phyloP scores from a whole-genome alignment of 2,113 vertebrate species.

The Ginglymostoma cirratum region DNA sequence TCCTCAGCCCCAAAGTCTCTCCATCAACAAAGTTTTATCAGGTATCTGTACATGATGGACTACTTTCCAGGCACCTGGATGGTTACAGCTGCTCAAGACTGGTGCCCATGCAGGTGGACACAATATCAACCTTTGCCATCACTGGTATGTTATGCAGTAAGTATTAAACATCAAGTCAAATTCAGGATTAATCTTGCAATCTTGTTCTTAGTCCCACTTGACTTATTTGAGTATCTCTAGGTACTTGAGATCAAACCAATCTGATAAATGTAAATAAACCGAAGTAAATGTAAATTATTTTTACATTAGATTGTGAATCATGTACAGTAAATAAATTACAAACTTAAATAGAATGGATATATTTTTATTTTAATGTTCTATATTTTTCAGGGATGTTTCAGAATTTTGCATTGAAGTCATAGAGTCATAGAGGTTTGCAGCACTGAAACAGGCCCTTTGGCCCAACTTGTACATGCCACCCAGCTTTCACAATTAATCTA shows the following conservation, averaged over 20 bases:
- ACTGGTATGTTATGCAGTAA: not conserved
- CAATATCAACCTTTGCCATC: not conserved
- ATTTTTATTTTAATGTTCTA: not conserved
- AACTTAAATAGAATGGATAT: not conserved
- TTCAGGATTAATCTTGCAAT: not conserved
- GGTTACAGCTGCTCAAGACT: not conserved
- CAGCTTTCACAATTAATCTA: too few species aligned
- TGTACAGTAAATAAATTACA: not conserved
- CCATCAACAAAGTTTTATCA: not conserved
- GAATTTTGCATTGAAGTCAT: not conserved
- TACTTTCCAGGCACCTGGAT: not conserved
- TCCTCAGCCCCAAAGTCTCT: not conserved
- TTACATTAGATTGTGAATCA: not conserved
- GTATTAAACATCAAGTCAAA: not conserved
- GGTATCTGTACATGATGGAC: not conserved
- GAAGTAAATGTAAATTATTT: not conserved
- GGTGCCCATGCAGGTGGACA: not conserved
- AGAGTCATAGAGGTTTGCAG: too few species aligned
- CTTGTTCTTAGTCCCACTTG: not conserved
- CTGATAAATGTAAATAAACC: not conserved
- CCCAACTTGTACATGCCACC: too few species aligned
- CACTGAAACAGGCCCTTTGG: too few species aligned
- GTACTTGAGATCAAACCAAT: not conserved
- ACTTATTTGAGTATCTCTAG: not conserved
- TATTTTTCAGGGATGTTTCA: not conserved